Conservation (phyloP, 2,113 vertebrate genomes). For the Lathamus discolor region DNA sequence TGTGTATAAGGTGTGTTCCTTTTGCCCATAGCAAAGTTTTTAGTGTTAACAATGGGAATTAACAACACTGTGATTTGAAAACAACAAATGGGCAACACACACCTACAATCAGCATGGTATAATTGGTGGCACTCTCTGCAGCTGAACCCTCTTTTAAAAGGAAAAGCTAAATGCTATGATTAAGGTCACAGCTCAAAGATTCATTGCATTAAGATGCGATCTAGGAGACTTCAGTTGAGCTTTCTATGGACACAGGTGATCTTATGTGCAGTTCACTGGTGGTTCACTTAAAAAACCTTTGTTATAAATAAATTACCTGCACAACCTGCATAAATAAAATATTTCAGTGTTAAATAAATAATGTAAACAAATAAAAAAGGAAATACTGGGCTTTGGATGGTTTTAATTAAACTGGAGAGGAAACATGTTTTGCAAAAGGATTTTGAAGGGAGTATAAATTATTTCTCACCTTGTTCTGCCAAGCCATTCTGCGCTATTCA, state of each 20-base stretch:
- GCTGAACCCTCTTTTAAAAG: neutral
- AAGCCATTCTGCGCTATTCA: neutral
- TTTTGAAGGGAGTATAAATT: neutral
- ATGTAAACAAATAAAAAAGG: slow-evolving; percentile 34
- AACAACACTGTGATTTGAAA: neutral
- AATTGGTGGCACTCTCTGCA: neutral
- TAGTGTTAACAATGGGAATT: neutral
- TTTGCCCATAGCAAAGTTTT: neutral
- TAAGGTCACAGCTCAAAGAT: neutral
- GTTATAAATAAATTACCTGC: neutral
- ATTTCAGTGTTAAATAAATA: slow-evolving; percentile 64
- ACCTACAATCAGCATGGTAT: neutral
- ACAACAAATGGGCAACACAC: neutral
- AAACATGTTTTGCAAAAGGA: neutral
- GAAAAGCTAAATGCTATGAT: neutral
- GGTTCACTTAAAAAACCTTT: neutral
- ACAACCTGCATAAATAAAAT: slow-evolving; percentile 55
- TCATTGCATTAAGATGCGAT: neutral
- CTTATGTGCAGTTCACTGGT: neutral
- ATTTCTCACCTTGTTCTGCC: neutral
- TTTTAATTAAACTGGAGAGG: slow-evolving; percentile 10
- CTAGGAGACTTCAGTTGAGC: neutral
- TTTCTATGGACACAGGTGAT: neutral
- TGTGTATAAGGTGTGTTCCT: neutral
- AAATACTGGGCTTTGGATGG: neutral